Evolutionary conservation across 1,140 invertebrate genomes (phyloP).

Genomic region (Scylla paramamosain): DNA sequence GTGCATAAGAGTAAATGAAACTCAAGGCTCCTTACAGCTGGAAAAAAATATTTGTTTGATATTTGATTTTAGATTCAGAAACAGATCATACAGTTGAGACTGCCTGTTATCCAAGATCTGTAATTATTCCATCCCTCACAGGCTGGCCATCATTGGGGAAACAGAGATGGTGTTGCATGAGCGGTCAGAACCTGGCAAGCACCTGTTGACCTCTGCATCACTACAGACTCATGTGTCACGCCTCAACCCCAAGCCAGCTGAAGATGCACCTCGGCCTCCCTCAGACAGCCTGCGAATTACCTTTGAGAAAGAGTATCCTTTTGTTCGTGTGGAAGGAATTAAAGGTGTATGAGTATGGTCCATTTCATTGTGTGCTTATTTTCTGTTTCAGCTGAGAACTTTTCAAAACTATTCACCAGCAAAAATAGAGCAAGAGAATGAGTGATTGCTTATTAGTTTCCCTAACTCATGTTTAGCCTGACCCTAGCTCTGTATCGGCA

Average conservation of each 20-base stretch:
- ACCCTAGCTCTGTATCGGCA: slow-evolving; percentile 82
- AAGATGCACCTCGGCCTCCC: slow-evolving; percentile 31
- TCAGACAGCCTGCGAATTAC: slow-evolving; percentile 63
- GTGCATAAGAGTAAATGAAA: background rate
- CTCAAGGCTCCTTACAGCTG: background rate
- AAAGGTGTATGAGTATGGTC: background rate
- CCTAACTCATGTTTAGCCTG: slow-evolving; percentile 57
- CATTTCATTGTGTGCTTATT: background rate
- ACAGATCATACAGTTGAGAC: too few species aligned
- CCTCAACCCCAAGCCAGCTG: slow-evolving; percentile 66
- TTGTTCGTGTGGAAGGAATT: background rate
- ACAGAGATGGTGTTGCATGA: slow-evolving; percentile 55
- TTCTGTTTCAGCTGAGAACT: background rate
- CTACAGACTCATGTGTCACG: slow-evolving; percentile 71
- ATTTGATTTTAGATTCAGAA: too few species aligned
- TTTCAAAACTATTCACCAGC: too few species aligned
- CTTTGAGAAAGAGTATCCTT: slow-evolving; percentile 74
- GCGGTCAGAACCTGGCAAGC: slow-evolving; percentile 45
- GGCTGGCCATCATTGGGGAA: slow-evolving; percentile 71
- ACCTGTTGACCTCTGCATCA: slow-evolving; percentile 56
- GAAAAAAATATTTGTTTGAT: too few species aligned
- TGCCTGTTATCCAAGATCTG: too few species aligned
- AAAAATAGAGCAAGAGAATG: too few species aligned
- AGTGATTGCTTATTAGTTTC: background rate
- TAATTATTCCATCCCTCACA: background rate